Evolutionary conservation across 2,888 invertebrate genomes (phyloP).

Genomic region (Melanostoma mellinum): DNA sequence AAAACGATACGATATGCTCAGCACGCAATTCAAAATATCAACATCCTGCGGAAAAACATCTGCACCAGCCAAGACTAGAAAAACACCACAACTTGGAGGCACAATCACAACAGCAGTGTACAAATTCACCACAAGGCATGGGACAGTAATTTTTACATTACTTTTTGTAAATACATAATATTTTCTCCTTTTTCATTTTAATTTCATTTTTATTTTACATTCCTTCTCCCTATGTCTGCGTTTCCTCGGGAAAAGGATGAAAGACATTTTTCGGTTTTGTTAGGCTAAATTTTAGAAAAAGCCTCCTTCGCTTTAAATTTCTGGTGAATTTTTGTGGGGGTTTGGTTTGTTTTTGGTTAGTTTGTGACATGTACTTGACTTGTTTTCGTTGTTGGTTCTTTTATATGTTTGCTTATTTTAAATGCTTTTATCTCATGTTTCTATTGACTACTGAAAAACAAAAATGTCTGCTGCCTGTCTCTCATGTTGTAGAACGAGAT

Average conservation of each 20-base stretch:
- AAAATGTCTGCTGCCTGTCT: slow-evolving; percentile 34
- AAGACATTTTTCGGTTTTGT: background rate
- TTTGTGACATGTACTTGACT: slow-evolving; percentile 52
- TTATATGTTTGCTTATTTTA: slow-evolving; percentile 5
- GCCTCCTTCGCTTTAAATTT: background rate
- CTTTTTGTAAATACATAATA: slow-evolving; percentile 46
- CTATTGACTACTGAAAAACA: background rate
- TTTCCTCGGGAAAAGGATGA: slow-evolving; percentile 18
- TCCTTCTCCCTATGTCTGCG: background rate
- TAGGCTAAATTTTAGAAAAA: background rate
- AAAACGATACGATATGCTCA: slow-evolving; percentile 50
- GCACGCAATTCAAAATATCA: slow-evolving; percentile 64
- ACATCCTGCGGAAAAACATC: slow-evolving; percentile 58
- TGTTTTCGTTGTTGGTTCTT: background rate
- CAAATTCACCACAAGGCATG: slow-evolving; percentile 24
- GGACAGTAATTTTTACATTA: slow-evolving; percentile 22
- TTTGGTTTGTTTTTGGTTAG: slow-evolving; percentile 18
- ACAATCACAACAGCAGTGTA: background rate
- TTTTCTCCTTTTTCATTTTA: slow-evolving; percentile 6
- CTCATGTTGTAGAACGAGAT: background rate
- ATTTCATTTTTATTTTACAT: background rate
- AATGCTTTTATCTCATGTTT: slow-evolving; percentile 5
- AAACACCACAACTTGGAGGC: background rate
- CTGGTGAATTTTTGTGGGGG: background rate
- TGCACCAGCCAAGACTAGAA: slow-evolving; percentile 25